Percentiles rank a stretch among this genome's conserved stretches.
These are phyloP conservation scores for Latrodectus elegans DNA, from an alignment of 2,888 invertebrate genomes.

Conservation along the genomic window DNA sequence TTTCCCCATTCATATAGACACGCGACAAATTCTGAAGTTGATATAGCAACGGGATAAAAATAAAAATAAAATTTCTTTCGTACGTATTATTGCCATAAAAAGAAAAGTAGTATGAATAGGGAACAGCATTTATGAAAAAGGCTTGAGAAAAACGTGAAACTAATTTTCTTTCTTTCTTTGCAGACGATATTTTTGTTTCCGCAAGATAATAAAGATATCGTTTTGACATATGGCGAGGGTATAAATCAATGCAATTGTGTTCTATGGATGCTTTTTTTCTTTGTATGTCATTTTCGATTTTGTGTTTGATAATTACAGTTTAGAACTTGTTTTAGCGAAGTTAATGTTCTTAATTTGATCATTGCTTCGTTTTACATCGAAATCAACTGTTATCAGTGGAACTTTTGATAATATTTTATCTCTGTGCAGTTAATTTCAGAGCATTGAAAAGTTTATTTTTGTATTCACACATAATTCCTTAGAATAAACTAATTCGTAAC, in stretches of 20 bases:
- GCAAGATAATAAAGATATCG: conserved; percentile 50
- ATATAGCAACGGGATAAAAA: background rate
- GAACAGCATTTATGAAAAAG: background rate
- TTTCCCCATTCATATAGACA: background rate
- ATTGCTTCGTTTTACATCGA: no score
- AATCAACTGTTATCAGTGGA: no score
- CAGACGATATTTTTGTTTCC: background rate
- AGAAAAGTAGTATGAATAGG: background rate
- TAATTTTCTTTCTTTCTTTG: background rate
- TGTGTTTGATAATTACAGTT: conserved; percentile 33
- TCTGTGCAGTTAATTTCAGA: no score
- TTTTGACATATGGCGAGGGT: conserved; percentile 24
- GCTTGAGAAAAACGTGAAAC: background rate
- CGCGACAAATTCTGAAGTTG: background rate
- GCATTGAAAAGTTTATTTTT: no score
- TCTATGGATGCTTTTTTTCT: background rate
- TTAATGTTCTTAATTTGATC: conserved; percentile 21
- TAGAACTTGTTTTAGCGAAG: conserved; percentile 30
- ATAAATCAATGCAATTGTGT: conserved; percentile 40
- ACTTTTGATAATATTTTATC: no score
- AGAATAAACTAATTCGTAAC: no score
- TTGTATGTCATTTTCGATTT: background rate
- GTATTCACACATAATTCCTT: no score
- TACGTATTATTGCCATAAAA: background rate
- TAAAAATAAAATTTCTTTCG: background rate